Evolutionary conservation across 1,140 invertebrate species (phyloP).

Genomic region (Brachionus sp.): DNA sequence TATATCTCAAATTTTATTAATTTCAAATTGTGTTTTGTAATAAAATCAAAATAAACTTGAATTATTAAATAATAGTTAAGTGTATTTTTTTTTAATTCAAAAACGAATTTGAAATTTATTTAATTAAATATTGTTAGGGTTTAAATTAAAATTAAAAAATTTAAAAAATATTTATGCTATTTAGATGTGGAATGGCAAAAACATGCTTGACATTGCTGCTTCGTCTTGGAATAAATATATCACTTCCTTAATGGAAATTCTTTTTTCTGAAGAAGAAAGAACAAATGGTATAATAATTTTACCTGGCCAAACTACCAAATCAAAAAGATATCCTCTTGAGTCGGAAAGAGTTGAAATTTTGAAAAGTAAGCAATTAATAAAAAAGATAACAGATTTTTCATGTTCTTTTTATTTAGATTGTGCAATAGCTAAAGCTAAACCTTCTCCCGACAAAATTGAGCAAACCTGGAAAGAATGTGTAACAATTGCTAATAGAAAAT

Average conservation of each 20-base stretch:
- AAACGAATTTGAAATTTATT: too few species aligned
- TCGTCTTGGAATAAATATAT: slow-evolving; percentile 24
- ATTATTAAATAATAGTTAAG: too few species aligned
- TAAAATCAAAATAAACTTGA: too few species aligned
- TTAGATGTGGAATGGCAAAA: slow-evolving; percentile 16
- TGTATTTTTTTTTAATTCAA: too few species aligned
- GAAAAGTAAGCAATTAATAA: slow-evolving; percentile 17
- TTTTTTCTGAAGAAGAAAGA: too few species aligned
- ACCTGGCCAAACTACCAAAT: background rate
- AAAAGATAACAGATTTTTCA: background rate
- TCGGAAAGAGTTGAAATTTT: background rate
- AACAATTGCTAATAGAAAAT: background rate
- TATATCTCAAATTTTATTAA: too few species aligned
- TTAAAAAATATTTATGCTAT: slow-evolving; percentile 15
- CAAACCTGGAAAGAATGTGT: slow-evolving; percentile 13
- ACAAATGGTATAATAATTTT: background rate
- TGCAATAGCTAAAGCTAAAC: background rate
- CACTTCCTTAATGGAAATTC: slow-evolving; percentile 3
- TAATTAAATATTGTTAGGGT: too few species aligned
- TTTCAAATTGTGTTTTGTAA: too few species aligned
- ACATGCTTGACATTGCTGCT: background rate
- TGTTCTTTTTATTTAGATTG: too few species aligned
- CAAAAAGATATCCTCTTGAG: background rate
- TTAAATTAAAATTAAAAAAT: too few species aligned
- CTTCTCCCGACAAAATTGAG: background rate